Percentiles rank a stretch among this genome's conserved stretches.
These are phyloP conservation scores for Sebastes miniatus DNA, from an alignment of 2,797 vertebrate genomes.

Conservation along the genomic window DNA sequence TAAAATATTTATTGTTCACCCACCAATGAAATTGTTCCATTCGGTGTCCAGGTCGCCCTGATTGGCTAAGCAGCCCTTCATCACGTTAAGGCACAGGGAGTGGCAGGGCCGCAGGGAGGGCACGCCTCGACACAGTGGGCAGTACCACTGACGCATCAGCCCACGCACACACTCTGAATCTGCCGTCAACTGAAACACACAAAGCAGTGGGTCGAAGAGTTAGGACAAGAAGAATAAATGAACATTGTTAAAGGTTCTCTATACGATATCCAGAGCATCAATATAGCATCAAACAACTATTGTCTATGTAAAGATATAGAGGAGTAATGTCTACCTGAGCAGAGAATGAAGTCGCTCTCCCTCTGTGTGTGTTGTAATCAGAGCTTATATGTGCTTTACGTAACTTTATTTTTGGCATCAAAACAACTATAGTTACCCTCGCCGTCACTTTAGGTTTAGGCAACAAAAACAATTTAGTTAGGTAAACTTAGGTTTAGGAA, in stretches of 20 bases:
- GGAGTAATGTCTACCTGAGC: no score
- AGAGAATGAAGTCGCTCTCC: no score
- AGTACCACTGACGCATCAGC: slow-evolving; percentile 91
- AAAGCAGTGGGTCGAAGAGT: not conserved
- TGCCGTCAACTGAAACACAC: slow-evolving; percentile 70
- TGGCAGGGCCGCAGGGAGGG: slow-evolving; percentile 86
- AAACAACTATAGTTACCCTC: no score
- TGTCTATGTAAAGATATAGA: not conserved
- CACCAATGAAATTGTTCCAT: slow-evolving; percentile 91
- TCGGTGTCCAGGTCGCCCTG: slow-evolving; percentile 87
- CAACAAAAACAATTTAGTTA: no score
- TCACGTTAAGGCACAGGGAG: slow-evolving; percentile 89
- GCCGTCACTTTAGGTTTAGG: no score
- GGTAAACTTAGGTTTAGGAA: no score
- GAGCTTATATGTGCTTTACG: fast-evolving
- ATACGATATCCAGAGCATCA: not conserved
- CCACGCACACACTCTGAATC: slow-evolving; percentile 83
- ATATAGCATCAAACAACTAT: not conserved
- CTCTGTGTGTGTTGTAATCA: no score
- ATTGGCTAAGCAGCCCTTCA: slow-evolving; percentile 91
- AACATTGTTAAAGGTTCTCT: not conserved
- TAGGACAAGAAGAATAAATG: not conserved
- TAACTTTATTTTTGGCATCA: no score
- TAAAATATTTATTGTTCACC: slow-evolving; percentile 24
- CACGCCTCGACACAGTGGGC: slow-evolving; percentile 87